Evolutionary conservation across 2,888 invertebrate genomes (phyloP).

Genomic region (Drosophila limbata): DNA sequence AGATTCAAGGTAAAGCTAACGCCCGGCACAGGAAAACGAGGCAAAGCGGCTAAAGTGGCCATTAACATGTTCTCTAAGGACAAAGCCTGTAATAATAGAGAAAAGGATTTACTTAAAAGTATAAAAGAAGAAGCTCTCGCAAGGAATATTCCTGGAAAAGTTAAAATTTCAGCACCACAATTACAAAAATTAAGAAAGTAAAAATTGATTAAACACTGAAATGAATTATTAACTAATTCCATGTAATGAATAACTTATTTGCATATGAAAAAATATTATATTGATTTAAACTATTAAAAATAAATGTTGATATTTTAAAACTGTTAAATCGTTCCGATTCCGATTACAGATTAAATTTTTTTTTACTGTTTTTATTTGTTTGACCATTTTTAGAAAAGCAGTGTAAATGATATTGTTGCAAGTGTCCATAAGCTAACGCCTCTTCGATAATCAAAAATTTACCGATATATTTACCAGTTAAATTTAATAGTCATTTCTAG

Average conservation of each 20-base stretch:
- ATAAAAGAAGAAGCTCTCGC: constrained; percentile 97
- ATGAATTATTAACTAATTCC: neutral
- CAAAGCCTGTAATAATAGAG: constrained; percentile 90
- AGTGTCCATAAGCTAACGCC: no score
- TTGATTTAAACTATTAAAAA: neutral
- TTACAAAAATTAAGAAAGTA: constrained; percentile 89
- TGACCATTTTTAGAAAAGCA: no score
- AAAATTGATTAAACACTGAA: neutral
- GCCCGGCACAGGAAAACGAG: constrained; percentile 96
- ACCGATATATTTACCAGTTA: no score
- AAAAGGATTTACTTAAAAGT: constrained; percentile 95
- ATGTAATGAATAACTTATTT: constrained; percentile 2
- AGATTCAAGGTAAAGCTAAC: constrained; percentile 98
- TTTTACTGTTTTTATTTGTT: no score
- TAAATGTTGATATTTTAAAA: constrained; percentile 11
- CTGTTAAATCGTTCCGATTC: neutral
- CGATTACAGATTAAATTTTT: no score
- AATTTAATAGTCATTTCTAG: neutral
- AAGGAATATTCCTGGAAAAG: constrained; percentile 98
- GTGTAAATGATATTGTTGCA: no score
- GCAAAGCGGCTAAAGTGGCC: constrained; percentile 97
- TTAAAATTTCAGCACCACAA: constrained; percentile 96
- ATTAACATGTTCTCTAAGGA: constrained; percentile 95
- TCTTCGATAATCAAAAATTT: no score
- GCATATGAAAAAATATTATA: neutral